Evolutionary conservation across 2,113 vertebrate species (phyloP).

Genomic region (Pimephales promelas): DNA sequence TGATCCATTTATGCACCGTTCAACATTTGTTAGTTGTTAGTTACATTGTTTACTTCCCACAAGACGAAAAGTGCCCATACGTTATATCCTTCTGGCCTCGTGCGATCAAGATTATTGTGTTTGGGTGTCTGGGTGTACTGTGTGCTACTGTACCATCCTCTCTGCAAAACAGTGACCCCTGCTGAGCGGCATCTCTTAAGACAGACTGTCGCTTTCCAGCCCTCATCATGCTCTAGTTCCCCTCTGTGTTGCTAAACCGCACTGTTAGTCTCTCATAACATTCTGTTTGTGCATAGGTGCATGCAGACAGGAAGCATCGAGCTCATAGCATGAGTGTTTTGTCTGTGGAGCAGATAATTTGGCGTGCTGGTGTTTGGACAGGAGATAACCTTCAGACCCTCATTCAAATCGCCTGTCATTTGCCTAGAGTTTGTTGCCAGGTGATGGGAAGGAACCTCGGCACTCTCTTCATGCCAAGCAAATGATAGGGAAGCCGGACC

Average conservation of each 20-base stretch:
- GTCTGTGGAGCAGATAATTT: conserved; percentile 51
- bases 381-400: conserved; percentile 60
- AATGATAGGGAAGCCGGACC: conserved; percentile 65
- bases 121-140: not conserved
- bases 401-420: conserved; percentile 63
- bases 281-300: not conserved
- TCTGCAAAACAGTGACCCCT: conserved; percentile 72
- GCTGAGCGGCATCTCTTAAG: conserved; percentile 62
- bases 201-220: conserved; percentile 40
- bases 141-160: conserved; percentile 31
- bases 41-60: not conserved
- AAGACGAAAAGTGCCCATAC: not conserved
- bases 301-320: conserved; percentile 7
- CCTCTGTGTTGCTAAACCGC: not conserved
- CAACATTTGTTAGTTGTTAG: not conserved
- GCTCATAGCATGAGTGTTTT: conserved; percentile 2
- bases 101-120: not conserved
- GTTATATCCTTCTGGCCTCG: not conserved
- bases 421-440: conserved; percentile 60
- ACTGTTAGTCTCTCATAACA: conserved; percentile 45
- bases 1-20: not conserved
- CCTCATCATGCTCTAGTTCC: conserved; percentile 45
- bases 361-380: conserved; percentile 61
- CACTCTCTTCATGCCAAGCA: conserved; percentile 57
- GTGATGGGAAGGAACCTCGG: conserved; percentile 48